A percentile compares a stretch with the other conserved stretches of the same genome.
Evolutionary conservation across 1,140 invertebrate genomes (phyloP).

Genomic region (Hestina assimilis): DNA sequence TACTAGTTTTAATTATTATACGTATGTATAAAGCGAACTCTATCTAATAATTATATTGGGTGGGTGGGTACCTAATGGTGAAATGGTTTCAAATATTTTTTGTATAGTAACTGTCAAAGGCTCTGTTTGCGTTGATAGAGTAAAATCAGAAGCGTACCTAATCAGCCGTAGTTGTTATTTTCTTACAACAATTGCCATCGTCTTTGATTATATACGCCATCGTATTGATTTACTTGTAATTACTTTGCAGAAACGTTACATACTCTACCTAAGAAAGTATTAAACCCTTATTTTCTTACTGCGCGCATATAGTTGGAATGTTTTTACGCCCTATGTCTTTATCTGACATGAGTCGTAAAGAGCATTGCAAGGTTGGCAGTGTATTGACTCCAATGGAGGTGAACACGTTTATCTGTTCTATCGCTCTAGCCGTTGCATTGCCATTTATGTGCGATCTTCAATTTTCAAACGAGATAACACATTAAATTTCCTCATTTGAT

Average conservation of each 20-base stretch:
- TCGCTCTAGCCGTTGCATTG: conserved; percentile 55
- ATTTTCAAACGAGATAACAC: conserved; percentile 41
- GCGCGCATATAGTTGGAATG: conserved; percentile 53
- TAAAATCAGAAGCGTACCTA: too few relatives aligned
- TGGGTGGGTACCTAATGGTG: too few relatives aligned
- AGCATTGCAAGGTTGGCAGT: conserved; percentile 75
- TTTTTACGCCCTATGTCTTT: conserved; percentile 74
- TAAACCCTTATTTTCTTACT: conserved; percentile 28
- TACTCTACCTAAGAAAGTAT: not conserved
- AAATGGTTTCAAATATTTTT: too few relatives aligned
- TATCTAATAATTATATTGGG: not conserved
- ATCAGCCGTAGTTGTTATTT: too few relatives aligned
- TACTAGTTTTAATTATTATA: too few relatives aligned
- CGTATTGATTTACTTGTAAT: not conserved
- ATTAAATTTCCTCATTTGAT: conserved; percentile 54
- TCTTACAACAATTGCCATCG: too few relatives aligned
- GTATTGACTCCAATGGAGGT: conserved; percentile 71
- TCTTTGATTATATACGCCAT: too few relatives aligned
- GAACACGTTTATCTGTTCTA: conserved; percentile 62
- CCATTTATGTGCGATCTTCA: conserved; percentile 35
- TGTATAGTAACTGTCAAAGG: not conserved
- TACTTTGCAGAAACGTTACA: not conserved
- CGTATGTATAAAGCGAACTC: not conserved
- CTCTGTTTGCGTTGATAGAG: too few relatives aligned
- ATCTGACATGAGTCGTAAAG: conserved; percentile 72